Percentiles rank a stretch among this genome's conserved stretches.
These are phyloP conservation scores for Isichthys henryi DNA, from an alignment of 2,113 vertebrate genomes.

Conservation along the genomic window DNA sequence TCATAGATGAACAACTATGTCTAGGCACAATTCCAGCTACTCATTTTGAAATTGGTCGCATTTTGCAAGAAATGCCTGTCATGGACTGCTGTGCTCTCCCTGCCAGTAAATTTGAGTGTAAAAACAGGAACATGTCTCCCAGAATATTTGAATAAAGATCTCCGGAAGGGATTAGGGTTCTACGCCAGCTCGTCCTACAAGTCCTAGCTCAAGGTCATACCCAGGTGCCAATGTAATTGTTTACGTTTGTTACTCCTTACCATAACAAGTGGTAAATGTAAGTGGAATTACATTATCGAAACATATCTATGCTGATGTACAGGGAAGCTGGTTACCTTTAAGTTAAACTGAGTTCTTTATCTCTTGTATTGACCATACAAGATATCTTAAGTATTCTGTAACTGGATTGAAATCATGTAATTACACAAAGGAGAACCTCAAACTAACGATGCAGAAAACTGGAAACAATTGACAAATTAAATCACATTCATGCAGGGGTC, in stretches of 20 bases:
- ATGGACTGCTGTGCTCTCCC: not conserved
- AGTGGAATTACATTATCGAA: not conserved
- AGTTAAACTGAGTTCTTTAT: not conserved
- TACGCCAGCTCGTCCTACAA: not conserved
- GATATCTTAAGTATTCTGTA: not conserved
- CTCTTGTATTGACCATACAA: not conserved
- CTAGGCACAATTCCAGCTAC: not conserved
- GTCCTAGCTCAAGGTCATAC: not conserved
- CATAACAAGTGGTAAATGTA: not conserved
- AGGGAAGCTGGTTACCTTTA: not conserved
- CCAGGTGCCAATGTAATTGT: not conserved
- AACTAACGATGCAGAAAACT: not conserved
- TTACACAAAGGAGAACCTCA: not conserved
- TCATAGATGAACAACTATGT: not conserved
- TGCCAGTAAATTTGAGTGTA: slow-evolving; percentile 4
- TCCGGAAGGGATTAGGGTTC: not conserved
- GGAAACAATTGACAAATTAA: not conserved
- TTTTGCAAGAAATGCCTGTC: not conserved
- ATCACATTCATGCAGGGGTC: not conserved
- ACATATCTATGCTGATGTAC: not conserved
- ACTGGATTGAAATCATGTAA: not conserved
- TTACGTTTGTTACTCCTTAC: not conserved
- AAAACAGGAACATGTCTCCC: not conserved
- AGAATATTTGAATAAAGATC: not conserved
- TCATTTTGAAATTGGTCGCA: not conserved